Percentiles rank a stretch among this genome's conserved stretches.
These are phyloP conservation scores for Diprion similis DNA, from an alignment of 1,140 invertebrate genomes.

Conservation along the genomic window DNA sequence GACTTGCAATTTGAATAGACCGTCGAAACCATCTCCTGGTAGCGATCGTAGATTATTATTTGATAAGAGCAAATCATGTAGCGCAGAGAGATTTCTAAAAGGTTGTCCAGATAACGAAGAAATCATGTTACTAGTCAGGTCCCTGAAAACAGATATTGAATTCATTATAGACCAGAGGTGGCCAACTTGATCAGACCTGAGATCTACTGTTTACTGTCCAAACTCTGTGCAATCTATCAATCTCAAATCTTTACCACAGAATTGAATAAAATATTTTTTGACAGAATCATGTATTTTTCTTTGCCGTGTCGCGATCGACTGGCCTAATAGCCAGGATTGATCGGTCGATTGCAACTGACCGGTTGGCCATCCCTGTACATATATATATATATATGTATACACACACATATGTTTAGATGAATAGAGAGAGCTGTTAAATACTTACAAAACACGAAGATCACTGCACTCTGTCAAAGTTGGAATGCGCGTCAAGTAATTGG, in stretches of 20 bases:
- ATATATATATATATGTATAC: too few relatives aligned
- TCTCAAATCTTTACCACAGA: background rate
- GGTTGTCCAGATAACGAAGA: constrained; percentile 70
- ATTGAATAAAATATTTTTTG: background rate
- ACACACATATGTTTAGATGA: background rate
- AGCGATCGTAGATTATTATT: constrained; percentile 82
- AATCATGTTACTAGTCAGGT: constrained; percentile 87
- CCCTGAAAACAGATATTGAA: constrained; percentile 65
- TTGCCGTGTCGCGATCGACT: too few relatives aligned
- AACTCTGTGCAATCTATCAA: background rate
- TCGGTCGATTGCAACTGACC: too few relatives aligned
- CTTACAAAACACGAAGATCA: constrained; percentile 88
- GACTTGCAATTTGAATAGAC: constrained; percentile 80
- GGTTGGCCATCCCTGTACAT: too few relatives aligned
- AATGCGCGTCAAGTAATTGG: constrained; percentile 75
- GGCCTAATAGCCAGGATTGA: too few relatives aligned
- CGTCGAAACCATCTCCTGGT: constrained; percentile 79
- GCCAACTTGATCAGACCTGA: constrained; percentile 11
- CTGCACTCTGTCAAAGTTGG: constrained; percentile 77
- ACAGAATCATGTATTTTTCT: background rate
- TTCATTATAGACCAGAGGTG: background rate
- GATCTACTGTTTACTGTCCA: background rate
- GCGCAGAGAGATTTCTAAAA: constrained; percentile 73
- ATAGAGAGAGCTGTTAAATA: constrained; percentile 49
- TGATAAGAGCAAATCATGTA: constrained; percentile 86